Evolutionary conservation across 2,888 invertebrate genomes (phyloP).

Genomic region (Caenorhabditis virilis): DNA sequence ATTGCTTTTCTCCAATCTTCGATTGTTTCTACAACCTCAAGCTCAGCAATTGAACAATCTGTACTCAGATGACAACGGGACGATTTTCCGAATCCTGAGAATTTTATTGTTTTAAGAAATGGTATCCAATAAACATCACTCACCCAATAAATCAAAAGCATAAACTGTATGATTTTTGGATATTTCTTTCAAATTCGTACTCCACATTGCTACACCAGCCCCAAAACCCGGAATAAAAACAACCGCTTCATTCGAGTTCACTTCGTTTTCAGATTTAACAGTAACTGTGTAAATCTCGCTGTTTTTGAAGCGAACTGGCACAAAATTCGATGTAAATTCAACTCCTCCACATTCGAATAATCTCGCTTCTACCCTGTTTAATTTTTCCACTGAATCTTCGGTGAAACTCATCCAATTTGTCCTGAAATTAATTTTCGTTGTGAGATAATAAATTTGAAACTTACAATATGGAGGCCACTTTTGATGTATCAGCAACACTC

Average conservation of each 20-base stretch:
- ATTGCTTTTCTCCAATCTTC: slow-evolving; percentile 93
- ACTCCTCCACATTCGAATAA: slow-evolving; percentile 26
- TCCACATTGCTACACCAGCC: slow-evolving; percentile 91
- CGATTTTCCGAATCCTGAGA: slow-evolving; percentile 84
- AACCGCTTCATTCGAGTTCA: slow-evolving; percentile 74
- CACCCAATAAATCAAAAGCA: slow-evolving; percentile 81
- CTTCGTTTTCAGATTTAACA: slow-evolving; percentile 14
- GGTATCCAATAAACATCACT: too few species aligned
- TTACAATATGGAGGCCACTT: neutral
- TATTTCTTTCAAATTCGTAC: slow-evolving; percentile 84
- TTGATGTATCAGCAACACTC: too few species aligned
- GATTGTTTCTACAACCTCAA: slow-evolving; percentile 85
- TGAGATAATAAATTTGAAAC: neutral
- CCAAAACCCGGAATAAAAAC: slow-evolving; percentile 92
- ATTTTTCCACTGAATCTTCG: slow-evolving; percentile 5
- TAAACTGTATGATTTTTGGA: slow-evolving; percentile 83
- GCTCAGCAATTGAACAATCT: slow-evolving; percentile 82
- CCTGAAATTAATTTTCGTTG: slow-evolving; percentile 3
- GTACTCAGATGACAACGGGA: slow-evolving; percentile 84
- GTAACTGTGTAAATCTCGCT: slow-evolving; percentile 47
- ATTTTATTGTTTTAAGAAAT: too few species aligned
- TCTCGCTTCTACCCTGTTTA: slow-evolving; percentile 29
- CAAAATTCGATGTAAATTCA: slow-evolving; percentile 22
- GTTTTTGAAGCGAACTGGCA: slow-evolving; percentile 45
- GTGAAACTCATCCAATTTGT: slow-evolving; percentile 22